These are phyloP conservation scores for Drosophila equinoxialis DNA, from an alignment of 1,140 invertebrate species.

Conservation along the genomic window DNA sequence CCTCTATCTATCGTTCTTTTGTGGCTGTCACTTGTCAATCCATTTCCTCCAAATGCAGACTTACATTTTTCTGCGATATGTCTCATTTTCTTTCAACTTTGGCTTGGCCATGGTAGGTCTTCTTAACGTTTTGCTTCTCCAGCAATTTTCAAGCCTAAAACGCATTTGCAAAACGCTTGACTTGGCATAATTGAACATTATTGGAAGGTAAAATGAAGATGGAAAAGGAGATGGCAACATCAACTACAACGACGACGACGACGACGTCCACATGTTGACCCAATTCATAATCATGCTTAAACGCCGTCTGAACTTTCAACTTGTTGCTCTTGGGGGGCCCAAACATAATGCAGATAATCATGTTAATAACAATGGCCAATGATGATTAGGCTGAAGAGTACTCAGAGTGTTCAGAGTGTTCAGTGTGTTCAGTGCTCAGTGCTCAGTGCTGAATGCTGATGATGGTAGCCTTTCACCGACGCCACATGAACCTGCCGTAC, in stretches of 20 bases:
- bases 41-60: slow-evolving; percentile 43
- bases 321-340: slow-evolving; percentile 63
- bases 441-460: slow-evolving; percentile 42
- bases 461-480: slow-evolving; percentile 77
- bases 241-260: not conserved
- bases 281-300: slow-evolving; percentile 82
- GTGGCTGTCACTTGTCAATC: slow-evolving; percentile 78
- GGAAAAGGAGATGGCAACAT: slow-evolving; percentile 5
- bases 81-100: slow-evolving; percentile 79
- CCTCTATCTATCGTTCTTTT: slow-evolving; percentile 14
- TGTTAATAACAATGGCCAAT: slow-evolving; percentile 81
- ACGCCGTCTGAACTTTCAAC: slow-evolving; percentile 80
- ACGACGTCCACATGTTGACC: slow-evolving; percentile 67
- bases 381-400: slow-evolving; percentile 68
- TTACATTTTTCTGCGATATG: slow-evolving; percentile 70
- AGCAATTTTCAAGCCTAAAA: slow-evolving; percentile 27
- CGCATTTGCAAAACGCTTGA: slow-evolving; percentile 58
- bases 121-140: not conserved
- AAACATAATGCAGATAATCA: slow-evolving; percentile 78
- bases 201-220: slow-evolving; percentile 20
- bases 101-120: slow-evolving; percentile 50
- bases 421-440: slow-evolving; percentile 26
- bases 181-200: slow-evolving; percentile 59
- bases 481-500: slow-evolving; percentile 72
- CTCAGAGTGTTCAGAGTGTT: slow-evolving; percentile 24